Conservation (phyloP, 1,140 invertebrate genomes). For the Triops longicaudatus region DNA sequence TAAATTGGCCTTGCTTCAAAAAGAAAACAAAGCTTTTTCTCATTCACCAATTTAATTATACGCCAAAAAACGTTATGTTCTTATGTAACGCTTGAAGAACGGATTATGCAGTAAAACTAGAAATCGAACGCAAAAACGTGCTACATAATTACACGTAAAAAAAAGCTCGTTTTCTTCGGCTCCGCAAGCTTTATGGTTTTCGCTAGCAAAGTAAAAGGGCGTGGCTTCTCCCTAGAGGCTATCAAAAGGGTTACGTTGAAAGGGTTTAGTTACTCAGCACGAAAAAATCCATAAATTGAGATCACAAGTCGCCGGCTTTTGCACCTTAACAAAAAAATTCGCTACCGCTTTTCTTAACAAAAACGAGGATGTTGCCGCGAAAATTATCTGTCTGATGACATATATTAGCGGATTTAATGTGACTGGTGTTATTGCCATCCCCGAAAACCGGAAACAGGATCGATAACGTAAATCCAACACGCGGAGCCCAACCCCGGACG, state of each 20-base stretch:
- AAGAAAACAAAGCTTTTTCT: background rate
- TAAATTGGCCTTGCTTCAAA: background rate
- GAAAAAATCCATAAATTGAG: slow-evolving; percentile 2
- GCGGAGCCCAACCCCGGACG: background rate
- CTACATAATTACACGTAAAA: background rate
- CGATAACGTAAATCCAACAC: slow-evolving; percentile 1
- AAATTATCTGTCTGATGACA: background rate
- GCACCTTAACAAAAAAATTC: background rate
- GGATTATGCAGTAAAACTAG: background rate
- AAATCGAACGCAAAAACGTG: background rate
- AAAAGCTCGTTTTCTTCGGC: background rate
- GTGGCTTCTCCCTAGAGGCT: slow-evolving; percentile 10
- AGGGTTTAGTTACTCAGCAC: background rate
- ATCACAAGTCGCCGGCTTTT: background rate
- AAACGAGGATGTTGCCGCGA: background rate
- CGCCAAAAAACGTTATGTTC: background rate
- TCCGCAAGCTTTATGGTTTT: background rate
- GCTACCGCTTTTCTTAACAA: background rate
- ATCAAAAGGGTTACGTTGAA: background rate
- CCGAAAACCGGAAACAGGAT: background rate
- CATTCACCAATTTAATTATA: background rate
- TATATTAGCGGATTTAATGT: background rate
- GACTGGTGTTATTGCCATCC: too few species aligned
- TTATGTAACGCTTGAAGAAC: background rate
- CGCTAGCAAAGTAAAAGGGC: background rate